phyloP scores from a whole-genome alignment of 1,140 invertebrate genomes.

The Rhysida immarginata region DNA sequence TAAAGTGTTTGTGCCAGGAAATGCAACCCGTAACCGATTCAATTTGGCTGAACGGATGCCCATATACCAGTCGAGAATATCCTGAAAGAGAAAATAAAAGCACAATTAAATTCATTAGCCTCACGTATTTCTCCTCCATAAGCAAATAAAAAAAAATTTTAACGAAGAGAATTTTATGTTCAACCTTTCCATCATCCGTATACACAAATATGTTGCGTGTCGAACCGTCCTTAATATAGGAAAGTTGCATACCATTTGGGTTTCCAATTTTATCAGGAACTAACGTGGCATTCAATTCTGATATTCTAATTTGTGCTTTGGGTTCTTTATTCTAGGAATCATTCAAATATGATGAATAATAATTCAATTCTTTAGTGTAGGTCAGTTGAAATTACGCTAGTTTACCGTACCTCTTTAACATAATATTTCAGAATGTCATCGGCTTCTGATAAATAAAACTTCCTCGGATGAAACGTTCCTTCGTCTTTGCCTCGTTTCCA shows the following conservation, averaged over 20 bases:
- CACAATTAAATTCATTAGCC: neutral
- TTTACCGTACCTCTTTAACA: constrained; percentile 48
- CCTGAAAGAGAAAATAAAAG: constrained; percentile 19
- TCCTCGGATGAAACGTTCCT: constrained; percentile 50
- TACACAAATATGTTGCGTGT: constrained; percentile 77
- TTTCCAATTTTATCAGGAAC: constrained; percentile 66
- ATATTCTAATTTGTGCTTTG: constrained; percentile 62
- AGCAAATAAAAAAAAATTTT: neutral
- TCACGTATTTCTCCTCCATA: too few relatives aligned
- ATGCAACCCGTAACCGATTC: constrained; percentile 61
- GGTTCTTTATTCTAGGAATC: constrained; percentile 45
- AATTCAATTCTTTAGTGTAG: neutral
- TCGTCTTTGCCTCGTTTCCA: constrained; percentile 82
- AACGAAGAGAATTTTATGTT: neutral
- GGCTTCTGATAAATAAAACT: constrained; percentile 62
- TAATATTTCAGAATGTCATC: constrained; percentile 72
- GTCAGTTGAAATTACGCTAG: too few relatives aligned
- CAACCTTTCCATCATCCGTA: constrained; percentile 61
- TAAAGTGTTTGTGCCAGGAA: constrained; percentile 56
- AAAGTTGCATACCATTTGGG: constrained; percentile 58
- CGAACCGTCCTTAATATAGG: constrained; percentile 58
- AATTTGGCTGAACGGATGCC: constrained; percentile 72
- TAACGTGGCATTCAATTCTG: constrained; percentile 70
- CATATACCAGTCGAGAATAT: constrained; percentile 74
- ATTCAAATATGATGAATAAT: neutral